A percentile compares a stretch with the other conserved stretches of the same genome.
Conservation (phyloP, 2,797 vertebrate genomes). For the Phalanger gymnotis region DNA sequence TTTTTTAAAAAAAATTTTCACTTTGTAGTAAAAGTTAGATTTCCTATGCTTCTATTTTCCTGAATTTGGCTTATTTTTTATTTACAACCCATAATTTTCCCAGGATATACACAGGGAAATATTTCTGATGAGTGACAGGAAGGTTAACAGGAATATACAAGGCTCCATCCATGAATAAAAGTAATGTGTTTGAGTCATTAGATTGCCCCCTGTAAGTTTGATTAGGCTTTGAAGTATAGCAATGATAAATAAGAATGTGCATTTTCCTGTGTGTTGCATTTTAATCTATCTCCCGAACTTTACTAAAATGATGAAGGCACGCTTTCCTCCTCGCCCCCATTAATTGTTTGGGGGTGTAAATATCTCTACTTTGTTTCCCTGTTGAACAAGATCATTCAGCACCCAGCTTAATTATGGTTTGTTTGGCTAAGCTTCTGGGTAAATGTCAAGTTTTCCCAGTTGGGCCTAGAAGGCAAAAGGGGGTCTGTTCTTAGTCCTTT, state of each 20-base stretch:
- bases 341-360: slow-evolving; percentile 84
- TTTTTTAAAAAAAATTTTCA: neutral
- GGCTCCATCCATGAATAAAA: neutral
- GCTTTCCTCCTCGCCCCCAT: slow-evolving; percentile 63
- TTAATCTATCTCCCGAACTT: slow-evolving; percentile 72
- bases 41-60: neutral
- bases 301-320: slow-evolving; percentile 75
- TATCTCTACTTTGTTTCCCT: slow-evolving; percentile 81
- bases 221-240: slow-evolving; percentile 32
- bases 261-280: slow-evolving; percentile 70
- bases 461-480: slow-evolving; percentile 89
- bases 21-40: neutral
- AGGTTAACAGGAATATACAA: neutral
- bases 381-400: slow-evolving; percentile 74
- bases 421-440: slow-evolving; percentile 90
- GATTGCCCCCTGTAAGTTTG: neutral
- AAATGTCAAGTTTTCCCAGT: slow-evolving; percentile 87
- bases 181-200: neutral
- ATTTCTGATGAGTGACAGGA: slow-evolving; percentile 3
- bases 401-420: slow-evolving; percentile 89
- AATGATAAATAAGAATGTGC: slow-evolving; percentile 74
- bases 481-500: slow-evolving; percentile 90
- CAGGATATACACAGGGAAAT: neutral
- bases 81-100: neutral
- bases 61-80: neutral